These are phyloP conservation scores for Syngnathoides biaculeatus DNA, from an alignment of 2,113 vertebrate species.

Conservation along the genomic window DNA sequence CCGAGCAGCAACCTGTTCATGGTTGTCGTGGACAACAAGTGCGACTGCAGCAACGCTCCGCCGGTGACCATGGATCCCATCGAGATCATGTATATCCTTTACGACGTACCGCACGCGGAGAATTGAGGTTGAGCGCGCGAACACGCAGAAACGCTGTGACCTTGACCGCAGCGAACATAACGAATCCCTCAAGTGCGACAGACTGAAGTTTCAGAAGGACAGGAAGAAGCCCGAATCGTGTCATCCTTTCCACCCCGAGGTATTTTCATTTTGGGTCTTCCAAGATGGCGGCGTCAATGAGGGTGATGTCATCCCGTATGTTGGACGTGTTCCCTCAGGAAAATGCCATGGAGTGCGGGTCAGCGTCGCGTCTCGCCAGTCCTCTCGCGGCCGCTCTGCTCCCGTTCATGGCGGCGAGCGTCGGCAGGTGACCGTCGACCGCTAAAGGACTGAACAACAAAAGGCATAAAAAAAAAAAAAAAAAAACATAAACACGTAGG, in stretches of 20 bases:
- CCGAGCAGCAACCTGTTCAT: constrained; percentile 99
- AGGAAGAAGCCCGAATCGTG: constrained; percentile 93
- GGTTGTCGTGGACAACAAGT: constrained; percentile 97
- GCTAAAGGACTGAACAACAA: constrained; percentile 27
- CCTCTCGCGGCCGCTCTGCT: constrained; percentile 67
- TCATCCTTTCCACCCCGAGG: constrained; percentile 95
- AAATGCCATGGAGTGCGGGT: constrained; percentile 92
- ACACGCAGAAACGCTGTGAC: constrained; percentile 17
- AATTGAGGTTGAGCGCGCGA: not conserved
- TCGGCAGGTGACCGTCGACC: constrained; percentile 86
- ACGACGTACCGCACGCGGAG: not conserved
- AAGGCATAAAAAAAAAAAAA: constrained; percentile 25
- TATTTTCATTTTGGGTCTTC: constrained; percentile 36
- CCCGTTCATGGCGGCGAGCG: constrained; percentile 70
- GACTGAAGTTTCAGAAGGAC: constrained; percentile 96
- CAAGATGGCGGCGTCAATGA: not conserved
- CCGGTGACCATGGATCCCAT: constrained; percentile 94
- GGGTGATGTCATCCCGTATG: not conserved
- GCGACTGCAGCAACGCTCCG: constrained; percentile 82
- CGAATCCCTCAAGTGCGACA: constrained; percentile 94
- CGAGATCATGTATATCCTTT: constrained; percentile 99
- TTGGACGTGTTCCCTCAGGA: constrained; percentile 71
- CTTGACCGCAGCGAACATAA: constrained; percentile 95
- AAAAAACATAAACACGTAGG: constrained; percentile 35
- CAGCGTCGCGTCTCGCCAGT: constrained; percentile 72